Base-by-base conservation (phyloP, 2,797 vertebrate genomes). In the Paratrypauchen microcephalus region DNA sequence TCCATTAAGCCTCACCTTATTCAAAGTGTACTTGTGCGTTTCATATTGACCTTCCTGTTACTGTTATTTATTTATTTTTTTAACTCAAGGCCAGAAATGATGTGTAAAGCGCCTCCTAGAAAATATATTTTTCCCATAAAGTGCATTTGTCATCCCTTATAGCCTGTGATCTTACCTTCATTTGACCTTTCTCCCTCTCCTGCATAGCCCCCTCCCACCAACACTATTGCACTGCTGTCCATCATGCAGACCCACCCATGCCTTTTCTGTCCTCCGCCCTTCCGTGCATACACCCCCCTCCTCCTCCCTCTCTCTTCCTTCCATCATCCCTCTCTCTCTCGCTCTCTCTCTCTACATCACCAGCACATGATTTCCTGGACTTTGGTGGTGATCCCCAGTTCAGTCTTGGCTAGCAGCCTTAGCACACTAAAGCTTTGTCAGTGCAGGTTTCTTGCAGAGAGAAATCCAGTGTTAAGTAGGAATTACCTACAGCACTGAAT, bases 381-480 rank as follows among this genome's bases (percentile, higher is more conserved):
- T 76, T 73, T 32, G 64, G 66, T 32, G 64, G 66, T 88, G 90
- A 89, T 90, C 86, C 85, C 85, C 26, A 73, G 79, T 89, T 88
- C 85, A 89, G 83, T 79, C 80, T 83, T 77, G 76, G 87, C 79
- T 80, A 78, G 82, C 78, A 79, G 82, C 85, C 87, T 90, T 87
- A 89, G 88, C 3, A 30, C 72, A 73, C 72, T 89, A 89, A 91
- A 90, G 87, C 88, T 83, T 73, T 84, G 81, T 78, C 83, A 62
- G 73, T 18, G 64, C 83, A 77, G 84, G 82, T 77, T 61, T 56
- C 81, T 83, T 82, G 79, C 78, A 54, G 71, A 65, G 75, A 87
- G 83, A 88, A 86, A 90, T 88, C 88, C 83, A n/a, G 48, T 23
- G 21, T 83, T 88, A 85, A 89, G 78, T 83, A 75, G 88, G 88